Conservation (phyloP, 2,888 invertebrate genomes). For the Amorpha juglandis region DNA sequence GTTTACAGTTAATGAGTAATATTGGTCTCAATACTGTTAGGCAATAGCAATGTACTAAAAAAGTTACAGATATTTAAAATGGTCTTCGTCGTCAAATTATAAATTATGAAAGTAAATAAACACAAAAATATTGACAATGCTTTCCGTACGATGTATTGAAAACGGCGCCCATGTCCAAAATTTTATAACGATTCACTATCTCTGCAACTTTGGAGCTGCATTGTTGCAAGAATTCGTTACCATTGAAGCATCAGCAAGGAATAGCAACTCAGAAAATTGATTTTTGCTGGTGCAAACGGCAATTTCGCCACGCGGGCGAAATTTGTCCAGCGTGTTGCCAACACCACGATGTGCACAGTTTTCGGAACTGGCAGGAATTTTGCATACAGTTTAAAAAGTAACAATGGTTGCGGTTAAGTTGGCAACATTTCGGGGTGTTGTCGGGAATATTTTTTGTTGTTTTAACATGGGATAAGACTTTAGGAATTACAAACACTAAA, state of each 20-base stretch:
- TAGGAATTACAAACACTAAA: background rate
- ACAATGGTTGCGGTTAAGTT: slow-evolving; percentile 11
- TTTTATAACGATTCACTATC: background rate
- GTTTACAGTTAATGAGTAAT: too few relatives aligned
- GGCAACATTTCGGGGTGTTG: background rate
- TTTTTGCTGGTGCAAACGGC: slow-evolving; percentile 24
- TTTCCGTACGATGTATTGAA: too few relatives aligned
- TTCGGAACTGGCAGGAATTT: slow-evolving; percentile 16
- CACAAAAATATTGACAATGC: too few relatives aligned
- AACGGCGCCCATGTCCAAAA: background rate
- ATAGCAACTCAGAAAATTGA: slow-evolving; percentile 22
- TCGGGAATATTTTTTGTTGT: slow-evolving; percentile 7
- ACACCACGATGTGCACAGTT: slow-evolving; percentile 24
- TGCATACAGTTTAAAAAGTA: slow-evolving; percentile 14
- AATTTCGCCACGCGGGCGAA: slow-evolving; percentile 4
- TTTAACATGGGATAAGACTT: slow-evolving; percentile 4
- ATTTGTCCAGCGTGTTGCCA: slow-evolving; percentile 18
- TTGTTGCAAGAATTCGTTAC: slow-evolving; percentile 11
- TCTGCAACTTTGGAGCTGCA: background rate
- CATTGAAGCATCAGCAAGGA: slow-evolving; percentile 13
- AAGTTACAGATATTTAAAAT: too few relatives aligned
- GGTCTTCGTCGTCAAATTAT: too few relatives aligned
- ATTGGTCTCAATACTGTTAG: too few relatives aligned
- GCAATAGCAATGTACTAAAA: too few relatives aligned
- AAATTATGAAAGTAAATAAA: too few relatives aligned